Percentiles rank a stretch among this genome's conserved stretches.
These are phyloP conservation scores for Paratilapia polleni DNA, from an alignment of 2,113 vertebrate species.

Conservation along the genomic window DNA sequence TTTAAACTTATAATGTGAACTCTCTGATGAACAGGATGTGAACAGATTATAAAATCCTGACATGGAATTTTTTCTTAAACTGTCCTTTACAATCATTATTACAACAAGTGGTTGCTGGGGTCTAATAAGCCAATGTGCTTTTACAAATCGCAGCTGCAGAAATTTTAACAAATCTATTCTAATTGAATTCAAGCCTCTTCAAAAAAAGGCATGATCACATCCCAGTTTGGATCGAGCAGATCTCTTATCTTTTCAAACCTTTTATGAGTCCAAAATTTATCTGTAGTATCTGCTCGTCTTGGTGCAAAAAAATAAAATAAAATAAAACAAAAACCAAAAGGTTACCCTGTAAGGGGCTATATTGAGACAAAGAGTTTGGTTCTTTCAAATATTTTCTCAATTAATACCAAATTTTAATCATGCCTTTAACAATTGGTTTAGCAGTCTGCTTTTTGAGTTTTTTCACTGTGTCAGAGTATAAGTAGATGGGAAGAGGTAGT, in stretches of 20 bases:
- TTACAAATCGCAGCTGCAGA: neutral
- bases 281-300: neutral
- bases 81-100: too few species aligned
- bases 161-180: neutral
- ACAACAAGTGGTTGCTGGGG: too few species aligned
- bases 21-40: neutral
- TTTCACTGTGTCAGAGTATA: too few species aligned
- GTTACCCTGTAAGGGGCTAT: neutral
- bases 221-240: accelerated
- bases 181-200: neutral
- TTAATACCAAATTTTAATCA: accelerated
- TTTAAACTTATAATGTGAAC: neutral
- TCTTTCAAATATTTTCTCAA: neutral
- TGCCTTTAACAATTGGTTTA: neutral
- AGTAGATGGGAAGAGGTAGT: too few species aligned
- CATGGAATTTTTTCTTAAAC: neutral
- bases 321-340: too few species aligned
- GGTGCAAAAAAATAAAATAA: neutral
- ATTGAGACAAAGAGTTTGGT: neutral
- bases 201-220: accelerated
- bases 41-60: neutral
- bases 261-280: neutral
- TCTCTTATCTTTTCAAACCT: neutral
- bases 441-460: neutral
- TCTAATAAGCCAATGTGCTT: neutral